These are phyloP conservation scores for Oenanthe oenanthe DNA, from an alignment of 2,113 vertebrate genomes.

Conservation along the genomic window DNA sequence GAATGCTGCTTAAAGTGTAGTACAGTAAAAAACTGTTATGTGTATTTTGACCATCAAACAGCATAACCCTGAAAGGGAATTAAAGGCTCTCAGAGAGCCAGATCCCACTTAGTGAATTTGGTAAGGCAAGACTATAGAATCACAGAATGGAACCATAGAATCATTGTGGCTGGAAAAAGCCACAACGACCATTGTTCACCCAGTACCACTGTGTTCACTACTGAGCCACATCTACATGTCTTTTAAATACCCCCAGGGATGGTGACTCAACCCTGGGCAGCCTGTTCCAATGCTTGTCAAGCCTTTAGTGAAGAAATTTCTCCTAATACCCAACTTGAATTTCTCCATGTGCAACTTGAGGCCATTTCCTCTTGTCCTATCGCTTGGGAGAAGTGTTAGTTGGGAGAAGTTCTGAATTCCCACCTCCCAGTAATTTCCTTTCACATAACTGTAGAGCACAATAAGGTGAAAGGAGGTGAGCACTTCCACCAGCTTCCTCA, in stretches of 20 bases:
- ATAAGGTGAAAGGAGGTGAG: background rate
- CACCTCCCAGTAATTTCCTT: background rate
- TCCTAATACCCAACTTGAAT: background rate
- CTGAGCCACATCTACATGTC: background rate
- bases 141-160: background rate
- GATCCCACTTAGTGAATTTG: background rate
- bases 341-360: background rate
- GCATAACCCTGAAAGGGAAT: background rate
- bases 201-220: background rate
- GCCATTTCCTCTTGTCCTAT: background rate
- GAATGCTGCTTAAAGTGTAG: background rate
- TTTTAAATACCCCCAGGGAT: background rate
- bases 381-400: rapidly evolving
- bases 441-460: background rate
- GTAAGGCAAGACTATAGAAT: background rate
- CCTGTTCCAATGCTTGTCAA: background rate
- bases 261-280: background rate
- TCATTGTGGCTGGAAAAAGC: background rate
- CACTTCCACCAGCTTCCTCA: background rate
- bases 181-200: background rate
- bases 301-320: background rate
- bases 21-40: background rate
- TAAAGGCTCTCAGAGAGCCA: background rate
- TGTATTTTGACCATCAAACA: background rate
- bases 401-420: background rate